These are phyloP conservation scores for Neolamprologus longior DNA, from an alignment of 2,113 vertebrate genomes.

Conservation along the genomic window DNA sequence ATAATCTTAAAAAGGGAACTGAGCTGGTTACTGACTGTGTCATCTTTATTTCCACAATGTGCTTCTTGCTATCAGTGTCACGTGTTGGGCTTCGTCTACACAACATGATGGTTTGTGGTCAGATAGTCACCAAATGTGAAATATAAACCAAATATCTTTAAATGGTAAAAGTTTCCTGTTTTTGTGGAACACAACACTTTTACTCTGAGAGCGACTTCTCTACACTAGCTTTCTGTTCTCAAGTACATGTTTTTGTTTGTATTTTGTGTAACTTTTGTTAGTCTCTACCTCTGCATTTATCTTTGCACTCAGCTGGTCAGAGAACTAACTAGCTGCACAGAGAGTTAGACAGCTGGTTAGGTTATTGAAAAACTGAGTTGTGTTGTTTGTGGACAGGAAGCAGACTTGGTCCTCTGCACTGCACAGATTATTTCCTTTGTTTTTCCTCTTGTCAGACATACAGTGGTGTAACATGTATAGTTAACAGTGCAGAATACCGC, in stretches of 20 bases:
- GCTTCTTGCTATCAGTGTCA: rapidly evolving
- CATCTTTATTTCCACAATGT: not conserved
- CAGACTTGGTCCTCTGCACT: not conserved
- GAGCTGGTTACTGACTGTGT: rapidly evolving
- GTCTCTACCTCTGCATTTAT: not conserved
- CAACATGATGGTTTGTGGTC: rapidly evolving
- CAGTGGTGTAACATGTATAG: no score
- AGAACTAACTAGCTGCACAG: not conserved
- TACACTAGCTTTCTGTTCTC: not conserved
- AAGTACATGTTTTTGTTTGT: rapidly evolving
- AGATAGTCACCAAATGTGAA: rapidly evolving
- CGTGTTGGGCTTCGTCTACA: not conserved
- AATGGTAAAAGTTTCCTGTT: rapidly evolving
- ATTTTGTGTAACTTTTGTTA: not conserved
- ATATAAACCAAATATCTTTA: not conserved
- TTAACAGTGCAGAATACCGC: not conserved
- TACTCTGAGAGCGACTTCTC: not conserved
- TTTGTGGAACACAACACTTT: rapidly evolving
- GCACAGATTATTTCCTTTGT: not conserved
- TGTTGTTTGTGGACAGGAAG: not conserved
- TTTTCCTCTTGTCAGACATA: rapidly evolving
- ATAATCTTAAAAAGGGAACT: not conserved
- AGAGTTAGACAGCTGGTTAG: rapidly evolving
- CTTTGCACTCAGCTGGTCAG: not conserved
- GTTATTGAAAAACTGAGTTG: not conserved